A percentile compares a stretch with the other conserved stretches of the same genome.
phyloP scores from a whole-genome alignment of 2,797 vertebrate species.

The Petrocephalus schoutedeni region DNA sequence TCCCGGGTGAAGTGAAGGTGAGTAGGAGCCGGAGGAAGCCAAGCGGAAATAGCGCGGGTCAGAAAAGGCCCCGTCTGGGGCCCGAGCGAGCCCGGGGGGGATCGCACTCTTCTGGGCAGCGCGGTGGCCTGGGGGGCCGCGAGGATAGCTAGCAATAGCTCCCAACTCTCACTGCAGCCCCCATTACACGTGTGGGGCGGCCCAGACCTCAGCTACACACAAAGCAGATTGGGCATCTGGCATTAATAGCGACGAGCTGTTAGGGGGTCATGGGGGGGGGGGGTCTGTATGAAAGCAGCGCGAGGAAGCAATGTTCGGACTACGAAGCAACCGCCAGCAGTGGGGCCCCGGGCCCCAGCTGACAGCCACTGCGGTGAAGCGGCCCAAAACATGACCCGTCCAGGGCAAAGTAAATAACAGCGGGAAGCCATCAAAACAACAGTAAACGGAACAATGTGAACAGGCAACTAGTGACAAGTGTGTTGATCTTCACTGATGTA shows the following conservation, averaged over 20 bases:
- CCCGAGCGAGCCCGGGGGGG: background rate
- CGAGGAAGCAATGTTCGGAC: background rate
- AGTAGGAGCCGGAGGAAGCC: background rate
- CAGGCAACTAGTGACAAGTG: background rate
- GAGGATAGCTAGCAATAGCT: background rate
- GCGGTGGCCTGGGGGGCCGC: background rate
- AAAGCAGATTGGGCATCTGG: background rate
- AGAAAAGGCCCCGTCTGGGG: background rate
- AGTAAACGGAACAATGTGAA: background rate
- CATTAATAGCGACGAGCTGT: background rate
- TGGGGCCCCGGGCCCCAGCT: background rate
- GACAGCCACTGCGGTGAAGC: background rate
- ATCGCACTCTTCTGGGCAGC: background rate
- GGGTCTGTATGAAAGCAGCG: background rate
- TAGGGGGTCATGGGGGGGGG: background rate
- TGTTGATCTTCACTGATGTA: background rate
- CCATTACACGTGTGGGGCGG: background rate
- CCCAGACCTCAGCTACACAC: background rate
- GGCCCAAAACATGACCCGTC: background rate
- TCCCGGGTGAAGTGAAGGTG: background rate
- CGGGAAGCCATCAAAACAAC: background rate
- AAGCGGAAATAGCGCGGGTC: constrained; percentile 12
- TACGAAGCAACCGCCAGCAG: background rate
- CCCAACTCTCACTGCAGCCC: background rate
- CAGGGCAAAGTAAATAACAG: background rate